Evolutionary conservation across 2,797 vertebrate species (phyloP), one percentile per base, ranked within the genome.

Genomic region (Lepilemur ruficaudatus): DNA sequence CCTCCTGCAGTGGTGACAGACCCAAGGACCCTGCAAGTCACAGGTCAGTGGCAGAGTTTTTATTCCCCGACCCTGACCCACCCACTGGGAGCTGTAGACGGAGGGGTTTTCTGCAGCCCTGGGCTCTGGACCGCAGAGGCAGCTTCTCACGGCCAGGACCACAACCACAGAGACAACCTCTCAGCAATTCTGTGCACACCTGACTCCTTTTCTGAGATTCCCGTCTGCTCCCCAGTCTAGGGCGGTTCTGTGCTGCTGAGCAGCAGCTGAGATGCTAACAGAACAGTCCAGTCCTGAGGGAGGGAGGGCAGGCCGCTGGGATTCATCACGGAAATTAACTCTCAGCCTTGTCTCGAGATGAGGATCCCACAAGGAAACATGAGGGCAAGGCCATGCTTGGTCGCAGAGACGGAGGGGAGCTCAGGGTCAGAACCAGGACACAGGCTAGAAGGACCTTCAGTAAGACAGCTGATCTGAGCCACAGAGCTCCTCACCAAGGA

Each of bases 391-490:
- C 11, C 15, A 4, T 11, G 30, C 48, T 14, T 8, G 38, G 28
- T 5, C 81, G 55, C 2, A 22, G 46, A 28, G 46, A 50, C 65
- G 15, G 55, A 43, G 59, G 35, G 7, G 35, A 41, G 38, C 48
- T 43, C 0, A 1, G 46, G 70, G 13, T 41, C 10, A 30, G 30
- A 65, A 22, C 10, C 0, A 20, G 2, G 3, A 55, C 20, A 2
- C 15, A 32, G 41, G 2, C 20, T 2, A 17, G 23, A 57, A 57
- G 22, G 70, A 35, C 46, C 30, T 43, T 18, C 4, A 0, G 13
- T 6, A 52, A 41, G 28, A 18, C 5, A 61, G 12, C 28, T 18
- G 35, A 72, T 6, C 43, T 22, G n/a, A 14, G 25, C 5, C 14
- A 3, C n/a, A 1, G 25, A 52, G n/a, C 25, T 48, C 5, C 43